These are phyloP conservation scores for Chaetodon trifascialis DNA, from an alignment of 2,113 vertebrate genomes.

Conservation along the genomic window DNA sequence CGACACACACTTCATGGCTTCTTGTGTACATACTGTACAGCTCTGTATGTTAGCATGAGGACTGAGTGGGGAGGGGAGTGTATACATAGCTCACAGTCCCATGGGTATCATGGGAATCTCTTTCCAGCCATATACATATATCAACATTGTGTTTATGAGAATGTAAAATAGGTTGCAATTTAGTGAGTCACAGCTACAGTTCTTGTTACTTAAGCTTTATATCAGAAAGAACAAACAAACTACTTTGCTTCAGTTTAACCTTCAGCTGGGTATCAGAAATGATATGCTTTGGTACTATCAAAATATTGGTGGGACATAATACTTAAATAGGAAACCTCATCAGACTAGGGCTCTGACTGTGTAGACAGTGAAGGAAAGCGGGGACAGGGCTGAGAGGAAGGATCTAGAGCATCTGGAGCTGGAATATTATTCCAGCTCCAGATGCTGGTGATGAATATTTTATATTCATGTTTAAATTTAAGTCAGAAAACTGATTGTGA, in stretches of 20 bases:
- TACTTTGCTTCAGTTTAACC: not conserved
- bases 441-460: too few relatives aligned
- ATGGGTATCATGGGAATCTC: slow-evolving; percentile 15
- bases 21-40: not conserved
- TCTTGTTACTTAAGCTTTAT: slow-evolving; percentile 47
- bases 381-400: too few relatives aligned
- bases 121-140: not conserved
- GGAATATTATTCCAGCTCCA: too few relatives aligned
- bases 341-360: too few relatives aligned
- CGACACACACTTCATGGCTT: not conserved
- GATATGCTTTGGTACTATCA: too few relatives aligned
- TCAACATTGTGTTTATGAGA: not conserved
- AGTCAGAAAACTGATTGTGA: too few relatives aligned
- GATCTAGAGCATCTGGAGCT: too few relatives aligned
- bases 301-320: too few relatives aligned
- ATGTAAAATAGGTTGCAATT: slow-evolving; percentile 5
- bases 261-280: not conserved
- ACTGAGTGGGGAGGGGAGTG: not conserved
- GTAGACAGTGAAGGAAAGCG: too few relatives aligned
- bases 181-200: slow-evolving; percentile 10
- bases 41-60: not conserved
- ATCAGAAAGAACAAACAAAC: not conserved
- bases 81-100: slow-evolving; percentile 9
- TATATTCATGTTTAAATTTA: too few relatives aligned
- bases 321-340: too few relatives aligned